Conservation (phyloP, 2,113 vertebrate genomes). For the Egretta garzetta region DNA sequence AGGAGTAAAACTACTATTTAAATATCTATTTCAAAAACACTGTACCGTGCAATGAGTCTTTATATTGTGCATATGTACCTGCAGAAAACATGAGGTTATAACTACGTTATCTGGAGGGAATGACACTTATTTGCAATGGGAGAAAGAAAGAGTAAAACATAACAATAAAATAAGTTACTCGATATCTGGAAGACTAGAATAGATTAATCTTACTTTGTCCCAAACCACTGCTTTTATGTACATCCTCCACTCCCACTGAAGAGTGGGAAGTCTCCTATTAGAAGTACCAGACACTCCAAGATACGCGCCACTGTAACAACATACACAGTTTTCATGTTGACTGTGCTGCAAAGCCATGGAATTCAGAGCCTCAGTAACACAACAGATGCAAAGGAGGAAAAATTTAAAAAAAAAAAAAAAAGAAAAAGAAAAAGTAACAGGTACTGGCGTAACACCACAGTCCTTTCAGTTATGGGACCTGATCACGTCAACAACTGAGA, state of each 20-base stretch:
- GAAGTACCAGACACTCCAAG: conserved; percentile 64
- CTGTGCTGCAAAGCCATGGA: conserved; percentile 43
- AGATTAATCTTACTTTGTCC: conserved; percentile 59
- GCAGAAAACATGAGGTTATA: conserved; percentile 64
- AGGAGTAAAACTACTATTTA: conserved; percentile 61
- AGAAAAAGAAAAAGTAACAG: conserved; percentile 9
- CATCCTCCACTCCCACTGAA: not conserved
- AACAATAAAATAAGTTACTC: conserved; percentile 60
- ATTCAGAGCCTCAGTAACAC: conserved; percentile 57
- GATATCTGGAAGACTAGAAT: conserved; percentile 72
- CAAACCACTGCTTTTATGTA: conserved; percentile 52
- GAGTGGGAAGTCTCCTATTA: conserved; percentile 32
- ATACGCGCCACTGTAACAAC: conserved; percentile 50
- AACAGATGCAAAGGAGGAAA: conserved; percentile 10
- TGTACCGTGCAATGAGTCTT: conserved; percentile 72
- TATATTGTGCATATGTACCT: conserved; percentile 73
- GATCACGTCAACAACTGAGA: conserved; percentile 29
- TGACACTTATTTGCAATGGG: conserved; percentile 52
- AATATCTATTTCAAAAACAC: conserved; percentile 59
- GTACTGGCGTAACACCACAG: conserved; percentile 36
- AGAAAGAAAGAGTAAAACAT: conserved; percentile 62
- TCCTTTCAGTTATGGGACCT: conserved; percentile 23
- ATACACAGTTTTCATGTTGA: conserved; percentile 50
- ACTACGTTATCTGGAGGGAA: conserved; percentile 54
- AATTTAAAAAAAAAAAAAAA: not conserved